These are phyloP conservation scores for Conops quadrifasciatus DNA, from an alignment of 2,888 invertebrate genomes.

Conservation along the genomic window DNA sequence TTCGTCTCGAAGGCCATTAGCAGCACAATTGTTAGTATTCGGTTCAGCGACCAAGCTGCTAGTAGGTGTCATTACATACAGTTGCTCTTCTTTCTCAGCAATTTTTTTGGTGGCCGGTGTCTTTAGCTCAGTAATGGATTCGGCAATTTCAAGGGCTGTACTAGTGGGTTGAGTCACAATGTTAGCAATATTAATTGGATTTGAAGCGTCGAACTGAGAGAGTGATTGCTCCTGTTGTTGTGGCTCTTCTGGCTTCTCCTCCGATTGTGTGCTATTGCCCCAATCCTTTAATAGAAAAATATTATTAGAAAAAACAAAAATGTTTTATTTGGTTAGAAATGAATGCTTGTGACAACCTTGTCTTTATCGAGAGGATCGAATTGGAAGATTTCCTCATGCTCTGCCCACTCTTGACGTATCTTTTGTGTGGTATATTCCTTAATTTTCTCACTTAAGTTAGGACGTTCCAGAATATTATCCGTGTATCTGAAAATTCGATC, in stretches of 20 bases:
- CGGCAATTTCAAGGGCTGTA: constrained; percentile 23
- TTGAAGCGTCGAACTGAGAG: no score
- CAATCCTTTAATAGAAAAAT: constrained; percentile 46
- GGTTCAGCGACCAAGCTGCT: constrained; percentile 12
- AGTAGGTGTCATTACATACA: not conserved
- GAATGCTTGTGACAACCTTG: constrained; percentile 43
- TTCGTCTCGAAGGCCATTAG: constrained; percentile 52
- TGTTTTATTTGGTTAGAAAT: constrained; percentile 2
- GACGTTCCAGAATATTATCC: constrained; percentile 66
- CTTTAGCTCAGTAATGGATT: not conserved
- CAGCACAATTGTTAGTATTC: constrained; percentile 26
- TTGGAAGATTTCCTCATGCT: constrained; percentile 64
- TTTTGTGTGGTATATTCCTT: constrained; percentile 65
- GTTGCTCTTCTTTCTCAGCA: constrained; percentile 24
- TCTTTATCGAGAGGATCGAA: constrained; percentile 53
- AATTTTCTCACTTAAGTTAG: constrained; percentile 57
- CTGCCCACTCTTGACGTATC: constrained; percentile 65
- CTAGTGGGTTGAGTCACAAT: not conserved
- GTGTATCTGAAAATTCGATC: constrained; percentile 67
- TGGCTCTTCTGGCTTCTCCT: constrained; percentile 38
- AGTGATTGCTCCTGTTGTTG: not conserved
- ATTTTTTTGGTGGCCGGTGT: constrained; percentile 19
- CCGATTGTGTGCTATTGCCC: constrained; percentile 51
- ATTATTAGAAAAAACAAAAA: constrained; percentile 24
- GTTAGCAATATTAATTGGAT: not conserved